Evolutionary conservation across 2,888 invertebrate species (phyloP).

Genomic region (Plebejus argus): DNA sequence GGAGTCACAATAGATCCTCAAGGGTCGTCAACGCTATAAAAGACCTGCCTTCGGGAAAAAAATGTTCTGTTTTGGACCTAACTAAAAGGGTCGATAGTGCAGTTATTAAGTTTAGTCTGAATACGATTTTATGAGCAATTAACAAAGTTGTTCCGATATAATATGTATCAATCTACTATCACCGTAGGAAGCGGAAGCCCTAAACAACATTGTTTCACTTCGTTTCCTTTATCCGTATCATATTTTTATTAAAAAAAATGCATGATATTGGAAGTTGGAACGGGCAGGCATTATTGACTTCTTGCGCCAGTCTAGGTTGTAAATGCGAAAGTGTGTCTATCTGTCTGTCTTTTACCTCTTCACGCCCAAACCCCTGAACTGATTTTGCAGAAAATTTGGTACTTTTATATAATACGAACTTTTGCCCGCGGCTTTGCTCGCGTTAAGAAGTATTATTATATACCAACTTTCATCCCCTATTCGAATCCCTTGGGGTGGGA

Average conservation of each 20-base stretch:
- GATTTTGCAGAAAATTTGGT: too few relatives aligned
- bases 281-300: background rate
- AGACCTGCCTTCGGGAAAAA: background rate
- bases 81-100: background rate
- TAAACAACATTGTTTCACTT: conserved; percentile 18
- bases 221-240: conserved; percentile 22
- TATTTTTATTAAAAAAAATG: background rate
- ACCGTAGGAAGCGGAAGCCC: conserved; percentile 25
- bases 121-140: background rate
- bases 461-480: too few relatives aligned
- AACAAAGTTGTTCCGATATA: conserved; percentile 17
- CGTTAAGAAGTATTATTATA: too few relatives aligned
- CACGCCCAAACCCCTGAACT: too few relatives aligned
- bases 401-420: too few relatives aligned
- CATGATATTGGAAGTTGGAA: background rate
- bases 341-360: too few relatives aligned
- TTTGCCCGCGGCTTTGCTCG: too few relatives aligned
- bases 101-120: background rate
- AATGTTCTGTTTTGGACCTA: background rate
- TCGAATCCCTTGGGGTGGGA: too few relatives aligned
- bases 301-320: too few relatives aligned
- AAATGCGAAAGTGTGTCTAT: too few relatives aligned
- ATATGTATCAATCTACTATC: conserved; percentile 13
- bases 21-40: too few relatives aligned
- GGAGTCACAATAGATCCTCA: too few relatives aligned